Evolutionary conservation across 1,140 invertebrate species (phyloP), one percentile per base, ranked within the genome.

Genomic region (Sycophaga agraensis): DNA sequence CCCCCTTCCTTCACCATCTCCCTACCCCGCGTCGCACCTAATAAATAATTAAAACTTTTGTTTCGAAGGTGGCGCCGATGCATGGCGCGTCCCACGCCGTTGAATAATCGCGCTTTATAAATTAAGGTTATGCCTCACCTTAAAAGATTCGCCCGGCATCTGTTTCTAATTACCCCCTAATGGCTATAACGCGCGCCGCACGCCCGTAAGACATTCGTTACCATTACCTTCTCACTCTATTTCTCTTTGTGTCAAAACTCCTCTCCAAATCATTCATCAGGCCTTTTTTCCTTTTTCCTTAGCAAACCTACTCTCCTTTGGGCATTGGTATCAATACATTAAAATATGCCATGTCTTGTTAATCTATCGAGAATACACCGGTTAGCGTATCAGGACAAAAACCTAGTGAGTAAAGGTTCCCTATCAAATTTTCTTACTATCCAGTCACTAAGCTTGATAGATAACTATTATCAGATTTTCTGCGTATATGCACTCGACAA

Each of bases 11-110:
- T n/a, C n/a, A n/a, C n/a, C n/a, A n/a, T n/a, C n/a, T n/a, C n/a
- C n/a, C n/a, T n/a, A 48, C 35, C 19, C 16, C 26, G 48, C 46
- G 35, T 37, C 72, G 72, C 68, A 70, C 70, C 73, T 81, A 80
- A 81, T 80, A 80, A 81, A 80, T 80, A 80, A 80, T 80, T 79
- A 78, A 80, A 80, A 81, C 79, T 81, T 79, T 79, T 79, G 75
- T 79, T 77, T 75, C 72, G 73, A 77, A 78, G 73, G 72, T 78
- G 73, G 71, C 70, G 73, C 70, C 76, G 76, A 78, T 76, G 74
- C 73, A 75, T 68, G 75, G 73, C 72, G 77, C 70, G 74, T 70
- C 70, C 64, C 65, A 65, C 74, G 71, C 70, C 66, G 69, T 68
- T 80, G 78, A 80, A 75, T 81, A 81, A 81, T 80, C 74, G 76